Base-by-base conservation (phyloP, 53 echinoderm and acorn worm species). In the Glandiceps talaboti region DNA sequence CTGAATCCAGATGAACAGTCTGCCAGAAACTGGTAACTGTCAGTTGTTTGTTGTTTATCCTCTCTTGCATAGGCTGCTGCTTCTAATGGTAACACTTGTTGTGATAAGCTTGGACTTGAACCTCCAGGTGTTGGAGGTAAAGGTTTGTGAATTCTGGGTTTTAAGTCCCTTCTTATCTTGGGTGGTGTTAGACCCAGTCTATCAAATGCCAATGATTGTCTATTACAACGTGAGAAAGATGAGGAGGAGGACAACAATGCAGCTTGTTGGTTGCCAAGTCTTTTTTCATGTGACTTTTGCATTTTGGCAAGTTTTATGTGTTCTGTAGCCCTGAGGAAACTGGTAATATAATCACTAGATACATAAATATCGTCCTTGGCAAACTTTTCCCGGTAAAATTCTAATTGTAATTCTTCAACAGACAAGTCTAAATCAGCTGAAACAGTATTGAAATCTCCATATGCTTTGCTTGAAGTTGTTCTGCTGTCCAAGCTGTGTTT, bases 281-380 rank as follows among this genome's bases (percentile, higher is more conserved):
- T 45, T 20, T 45, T 45, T 12, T 45, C 64, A 20, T 45, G 20
- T 20, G 64, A 45, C 20, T 45, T 45, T 45, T 45, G 64, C 64
- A 45, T 45, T 20, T 45, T 45, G 20, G 64, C 64, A 45, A 45
- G 64, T 45, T 45, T 45, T 12, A 45, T 45, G 64, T 45, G 64
- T 45, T 45, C 64, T 20, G 64, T 45, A 45, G 64, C 64, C 64
- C 64, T 45, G 64, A 45, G 64, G 20, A 45, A 45, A 45, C 64
- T 45, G 6, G 90, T 83, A 74, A 93, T 93, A 78, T 93, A 93
- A 33, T 93, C 93, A 28, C 88, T 84, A 1, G 93, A 90, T 75
- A 93, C 93, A 79, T 90, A 90, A 72, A 94, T 83, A 1, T 76
- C 73, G 32, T 87, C 84, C 75, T 77, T 30, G 79, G 89, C 79